A percentile compares a stretch with the other conserved stretches of the same genome.
Evolutionary conservation across 2,797 vertebrate species (phyloP).

Genomic region (Scolopax rusticola): DNA sequence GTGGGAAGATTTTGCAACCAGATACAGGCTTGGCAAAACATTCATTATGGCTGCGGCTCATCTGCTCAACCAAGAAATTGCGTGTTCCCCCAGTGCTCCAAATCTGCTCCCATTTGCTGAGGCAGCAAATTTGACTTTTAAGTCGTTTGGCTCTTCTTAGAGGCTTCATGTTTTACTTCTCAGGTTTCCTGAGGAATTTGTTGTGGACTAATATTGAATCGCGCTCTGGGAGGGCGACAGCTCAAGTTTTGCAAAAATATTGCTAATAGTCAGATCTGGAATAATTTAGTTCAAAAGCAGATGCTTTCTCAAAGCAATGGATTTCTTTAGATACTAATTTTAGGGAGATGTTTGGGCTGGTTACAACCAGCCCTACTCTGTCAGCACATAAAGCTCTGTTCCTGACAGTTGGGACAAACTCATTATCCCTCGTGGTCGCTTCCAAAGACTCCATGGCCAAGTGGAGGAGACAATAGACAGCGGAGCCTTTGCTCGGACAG

Average conservation of each 20-base stretch:
- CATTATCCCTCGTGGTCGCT: neutral
- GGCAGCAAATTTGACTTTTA: neutral
- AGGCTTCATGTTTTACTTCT: neutral
- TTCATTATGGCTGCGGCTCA: constrained; percentile 26
- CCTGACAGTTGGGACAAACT: neutral
- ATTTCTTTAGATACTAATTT: neutral
- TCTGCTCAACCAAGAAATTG: neutral
- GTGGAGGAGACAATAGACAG: constrained; percentile 6
- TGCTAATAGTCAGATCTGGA: neutral
- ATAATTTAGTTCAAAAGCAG: neutral
- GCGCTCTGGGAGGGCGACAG: neutral
- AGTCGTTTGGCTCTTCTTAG: neutral
- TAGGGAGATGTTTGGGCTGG: neutral
- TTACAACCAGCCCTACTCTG: neutral
- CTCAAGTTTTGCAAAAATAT: neutral
- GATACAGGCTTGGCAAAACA: constrained; percentile 22
- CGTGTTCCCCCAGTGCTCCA: constrained; percentile 20
- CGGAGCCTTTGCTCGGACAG: neutral
- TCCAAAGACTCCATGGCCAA: neutral
- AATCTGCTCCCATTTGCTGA: constrained; percentile 49
- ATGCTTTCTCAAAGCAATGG: neutral
- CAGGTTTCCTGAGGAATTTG: neutral
- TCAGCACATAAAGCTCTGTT: neutral
- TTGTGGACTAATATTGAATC: neutral
- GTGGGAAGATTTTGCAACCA: constrained; percentile 41